These are phyloP conservation scores for Promerops cafer DNA, from an alignment of 2,113 vertebrate genomes.

Conservation along the genomic window DNA sequence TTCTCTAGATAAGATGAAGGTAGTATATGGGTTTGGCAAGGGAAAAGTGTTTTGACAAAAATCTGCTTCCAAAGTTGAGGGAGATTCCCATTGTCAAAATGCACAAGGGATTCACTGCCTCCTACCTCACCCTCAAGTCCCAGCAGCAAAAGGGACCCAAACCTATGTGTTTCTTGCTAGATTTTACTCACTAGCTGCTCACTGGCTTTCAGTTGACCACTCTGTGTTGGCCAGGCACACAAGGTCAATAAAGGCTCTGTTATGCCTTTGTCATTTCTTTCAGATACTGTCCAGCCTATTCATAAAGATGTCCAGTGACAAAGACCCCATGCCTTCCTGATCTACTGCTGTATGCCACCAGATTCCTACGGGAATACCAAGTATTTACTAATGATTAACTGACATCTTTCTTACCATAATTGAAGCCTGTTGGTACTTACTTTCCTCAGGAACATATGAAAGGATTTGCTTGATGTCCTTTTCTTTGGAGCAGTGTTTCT, in stretches of 20 bases:
- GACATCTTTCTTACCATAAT: neutral
- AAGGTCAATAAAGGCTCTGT: neutral
- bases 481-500: neutral
- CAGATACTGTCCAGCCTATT: neutral
- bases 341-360: neutral
- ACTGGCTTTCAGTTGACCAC: neutral
- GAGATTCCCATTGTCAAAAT: slow-evolving; percentile 13
- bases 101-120: neutral
- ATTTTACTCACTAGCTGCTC: neutral
- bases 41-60: slow-evolving; percentile 27
- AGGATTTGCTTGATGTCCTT: neutral
- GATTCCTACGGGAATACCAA: neutral
- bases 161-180: neutral
- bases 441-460: neutral
- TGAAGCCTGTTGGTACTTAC: neutral
- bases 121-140: neutral
- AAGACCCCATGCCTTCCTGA: neutral
- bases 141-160: neutral
- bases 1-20: slow-evolving; percentile 53
- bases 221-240: neutral
- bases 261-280: neutral
- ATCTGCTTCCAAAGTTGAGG: slow-evolving; percentile 22
- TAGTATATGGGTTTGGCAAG: slow-evolving; percentile 28
- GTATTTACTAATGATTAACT: neutral
- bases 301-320: neutral